Evolutionary conservation across 2,888 invertebrate species (phyloP), one percentile per base, ranked within the genome.

Genomic region (Geophilus truncorum): DNA sequence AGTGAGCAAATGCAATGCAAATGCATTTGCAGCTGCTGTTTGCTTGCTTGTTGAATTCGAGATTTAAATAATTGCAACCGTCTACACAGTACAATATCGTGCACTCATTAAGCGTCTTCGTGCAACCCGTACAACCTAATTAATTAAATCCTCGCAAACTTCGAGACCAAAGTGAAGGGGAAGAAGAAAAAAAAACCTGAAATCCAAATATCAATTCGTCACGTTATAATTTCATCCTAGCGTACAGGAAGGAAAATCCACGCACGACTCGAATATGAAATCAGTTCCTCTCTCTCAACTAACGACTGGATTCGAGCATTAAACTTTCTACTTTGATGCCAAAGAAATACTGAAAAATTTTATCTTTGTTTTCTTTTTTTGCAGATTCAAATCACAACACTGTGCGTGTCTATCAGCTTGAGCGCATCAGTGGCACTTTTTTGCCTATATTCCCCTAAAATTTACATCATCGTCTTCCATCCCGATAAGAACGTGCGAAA

Each of bases 401-500:
- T 93, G 30, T 92, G 92, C 86, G 90, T 93, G 84, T 91, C 92
- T 51, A 91, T 92, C 76, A 91, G 91, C 83, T 89, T 92, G 85
- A 91, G 91, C 84, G 92, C 92, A 57, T 90, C 91, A 1, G 92
- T 92, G 25, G 91, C 92, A 10, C 88, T 93, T 75, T 90, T 91
- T 79, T 92, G 92, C 85, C 88, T 92, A 7, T 92, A 92, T 86
- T 91, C 91, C 28, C 92, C 92, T 23, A 92, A 92, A 87, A 89
- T 92, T 45, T 92, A 92, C 88, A 91, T 93, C 83, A 92, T 93
- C 82, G 87, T 92, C 82, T 90, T 92, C 85, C 92, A 92, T 85
- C 92, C 92, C 62, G 91, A 92, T 84, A 92, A 92, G 85, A 93
- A 92, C 86, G 91, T 92, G 62, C 88, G 92, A n/a, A 89, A 90